Base-by-base conservation (phyloP, 1,140 invertebrate species). In the Drosophila micromelanica region DNA sequence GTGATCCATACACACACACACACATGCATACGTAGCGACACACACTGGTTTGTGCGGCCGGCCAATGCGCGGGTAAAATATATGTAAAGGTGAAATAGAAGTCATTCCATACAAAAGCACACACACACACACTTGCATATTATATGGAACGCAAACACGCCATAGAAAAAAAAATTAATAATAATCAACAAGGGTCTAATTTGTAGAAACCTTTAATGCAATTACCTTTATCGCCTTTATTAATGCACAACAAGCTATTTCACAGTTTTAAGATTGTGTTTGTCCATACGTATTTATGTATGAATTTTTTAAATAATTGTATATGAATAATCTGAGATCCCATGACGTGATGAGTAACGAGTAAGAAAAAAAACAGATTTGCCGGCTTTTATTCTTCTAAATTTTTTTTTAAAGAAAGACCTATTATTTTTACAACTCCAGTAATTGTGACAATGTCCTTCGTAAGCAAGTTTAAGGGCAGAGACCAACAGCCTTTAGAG, bases 1-100 rank as follows among this genome's bases (percentile, higher is more conserved):
- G 57, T 73, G 51, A 67, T 65, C 57, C 62, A 56, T 7, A 37
- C 27, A 49, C 35, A 32, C 32, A 72, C 23, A 63, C 23, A 62
- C 17, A 61, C 32, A 27, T 59, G 42, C 23, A 17, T 43, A 40
- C 43, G 27, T 27, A 27, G 27, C 27, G 5, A 27, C 5, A 38
- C 35, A 43, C 20, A 49, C 55, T 61, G 61, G 43, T 48, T 55
- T 61, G 60, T 62, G 42, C 52, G 46, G 63, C 60, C 42, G 62
- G 42, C 27, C 27, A 51, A 40, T 35, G 35, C 45, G 72, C 65
- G 68, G 62, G 61, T 61, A 65, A 56, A 51, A 56, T 65, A 84
- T 80, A 52, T 89, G 84, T 90, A 89, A 89, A 89, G 84, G 84
- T 89, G 84, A 89, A 89, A 89, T 89, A 89, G 73, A 89, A 89